phyloP scores from a whole-genome alignment of 2,797 vertebrate genomes.

The Menidia menidia region DNA sequence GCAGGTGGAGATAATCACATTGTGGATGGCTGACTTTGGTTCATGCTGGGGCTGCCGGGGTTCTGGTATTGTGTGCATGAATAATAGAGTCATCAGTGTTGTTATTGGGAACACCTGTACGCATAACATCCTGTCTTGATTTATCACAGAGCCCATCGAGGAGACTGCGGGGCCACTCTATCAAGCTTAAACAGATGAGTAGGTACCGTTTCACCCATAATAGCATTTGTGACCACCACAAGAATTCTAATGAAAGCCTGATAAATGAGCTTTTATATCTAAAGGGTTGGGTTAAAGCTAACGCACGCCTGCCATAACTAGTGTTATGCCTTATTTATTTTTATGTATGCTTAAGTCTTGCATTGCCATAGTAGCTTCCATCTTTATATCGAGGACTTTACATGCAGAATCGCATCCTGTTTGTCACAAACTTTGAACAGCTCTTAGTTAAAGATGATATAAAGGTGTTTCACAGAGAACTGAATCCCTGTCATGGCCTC shows the following conservation, averaged over 20 bases:
- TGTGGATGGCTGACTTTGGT: constrained; percentile 7
- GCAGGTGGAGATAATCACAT: constrained; percentile 8
- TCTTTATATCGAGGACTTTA: not conserved
- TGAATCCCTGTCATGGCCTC: constrained; percentile 19
- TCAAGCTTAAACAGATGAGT: constrained; percentile 79
- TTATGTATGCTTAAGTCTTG: no score
- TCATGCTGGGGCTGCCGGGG: constrained; percentile 4
- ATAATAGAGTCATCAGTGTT: not conserved
- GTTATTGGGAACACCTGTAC: not conserved
- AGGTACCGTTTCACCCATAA: constrained; percentile 45
- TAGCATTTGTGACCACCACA: not conserved
- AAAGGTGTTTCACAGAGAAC: not conserved
- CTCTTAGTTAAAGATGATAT: not conserved
- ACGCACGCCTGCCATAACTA: no score
- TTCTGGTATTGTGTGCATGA: not conserved
- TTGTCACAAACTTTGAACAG: not conserved
- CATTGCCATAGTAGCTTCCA: not conserved
- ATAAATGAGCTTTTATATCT: not conserved
- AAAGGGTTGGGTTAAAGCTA: not conserved
- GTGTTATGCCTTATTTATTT: not conserved
- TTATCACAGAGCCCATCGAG: constrained; percentile 83
- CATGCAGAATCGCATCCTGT: not conserved
- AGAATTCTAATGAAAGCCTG: not conserved
- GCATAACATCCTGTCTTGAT: constrained; percentile 11
- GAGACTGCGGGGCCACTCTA: constrained; percentile 87